Base-by-base conservation (phyloP, 1,140 invertebrate genomes). In the Colletes gigas region DNA sequence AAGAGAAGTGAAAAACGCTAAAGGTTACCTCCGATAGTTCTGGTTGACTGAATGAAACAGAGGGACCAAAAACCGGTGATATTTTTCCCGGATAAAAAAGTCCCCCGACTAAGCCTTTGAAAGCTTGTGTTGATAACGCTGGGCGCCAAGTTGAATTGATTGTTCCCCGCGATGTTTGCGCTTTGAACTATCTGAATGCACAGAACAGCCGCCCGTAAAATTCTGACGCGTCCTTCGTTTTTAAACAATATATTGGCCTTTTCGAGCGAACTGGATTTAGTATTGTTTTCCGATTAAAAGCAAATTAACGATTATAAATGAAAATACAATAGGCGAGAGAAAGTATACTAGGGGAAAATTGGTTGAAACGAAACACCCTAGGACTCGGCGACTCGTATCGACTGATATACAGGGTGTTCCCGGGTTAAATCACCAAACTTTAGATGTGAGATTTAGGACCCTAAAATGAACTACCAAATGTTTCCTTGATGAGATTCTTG, bases 121-220 rank as follows among this genome's bases (percentile, higher is more conserved):
- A 76, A 67, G 63, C 73, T 57, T n/a, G 73, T 39, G 30, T 19
- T 19, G 72, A 75, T 68, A 76, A 76, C 62, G 52, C n/a, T 30
- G 10, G 52, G 62, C 17, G 44, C 41, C 47, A 47, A 57, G 73
- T 14, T 21, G 62, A 39, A 75, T 75, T 67, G 73, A 75, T 75
- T 50, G 62, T 39, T 19, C 0, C 44, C n/a, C 8, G 19, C 19
- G 17, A 10, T 17, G 41, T 73, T 73, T 73, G 10, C 44, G 44
- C 44, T 60, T 72, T 47, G 44, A 39, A 52, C 71, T 21, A 19
- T 50, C 39, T 50, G 17, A 17, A 21, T 50, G n/a, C 17, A 44
- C 12, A 66, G 39, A 39, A 39, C 44, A 41, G 60, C 52, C 54
- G 0, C 9, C 8, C 30, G 17, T 44, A 14, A 62, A 50, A 47